Evolutionary conservation across 2,797 vertebrate genomes (phyloP).

Genomic region (Eremophila alpestris): DNA sequence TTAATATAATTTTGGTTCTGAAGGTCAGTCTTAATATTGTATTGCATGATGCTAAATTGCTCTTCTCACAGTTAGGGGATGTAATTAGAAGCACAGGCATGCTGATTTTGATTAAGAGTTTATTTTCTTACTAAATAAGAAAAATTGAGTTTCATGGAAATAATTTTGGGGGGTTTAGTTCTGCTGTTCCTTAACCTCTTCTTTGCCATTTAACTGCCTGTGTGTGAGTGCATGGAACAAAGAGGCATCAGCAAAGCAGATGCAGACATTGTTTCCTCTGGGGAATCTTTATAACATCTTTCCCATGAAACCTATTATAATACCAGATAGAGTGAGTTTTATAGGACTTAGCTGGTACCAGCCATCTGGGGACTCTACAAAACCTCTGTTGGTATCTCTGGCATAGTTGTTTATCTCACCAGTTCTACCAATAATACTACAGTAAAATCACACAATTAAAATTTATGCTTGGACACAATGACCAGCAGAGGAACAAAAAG

Average conservation of each 20-base stretch:
- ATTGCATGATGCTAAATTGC: conserved; percentile 34
- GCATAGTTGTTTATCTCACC: background rate
- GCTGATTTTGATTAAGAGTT: conserved; percentile 35
- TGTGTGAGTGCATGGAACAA: background rate
- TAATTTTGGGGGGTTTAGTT: background rate
- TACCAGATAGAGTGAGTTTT: background rate
- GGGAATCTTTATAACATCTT: background rate
- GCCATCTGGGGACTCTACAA: background rate
- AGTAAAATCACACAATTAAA: background rate
- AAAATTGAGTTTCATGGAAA: conserved; percentile 28
- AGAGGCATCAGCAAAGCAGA: background rate
- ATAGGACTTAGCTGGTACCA: background rate
- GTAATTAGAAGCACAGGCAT: conserved; percentile 31
- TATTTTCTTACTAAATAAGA: conserved; percentile 42
- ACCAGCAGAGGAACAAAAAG: background rate
- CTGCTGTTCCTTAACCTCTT: conserved; percentile 16
- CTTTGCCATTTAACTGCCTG: background rate
- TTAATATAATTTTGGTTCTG: conserved; percentile 41
- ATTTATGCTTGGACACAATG: background rate
- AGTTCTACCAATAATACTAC: background rate
- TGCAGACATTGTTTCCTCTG: background rate
- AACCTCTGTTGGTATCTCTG: background rate
- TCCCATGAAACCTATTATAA: background rate
- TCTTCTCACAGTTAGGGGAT: conserved; percentile 46
- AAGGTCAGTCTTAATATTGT: conserved; percentile 51